Percentiles rank a stretch among this genome's conserved stretches.
Conservation (phyloP, 2,888 invertebrate genomes). For the Trichopoda pennipes region DNA sequence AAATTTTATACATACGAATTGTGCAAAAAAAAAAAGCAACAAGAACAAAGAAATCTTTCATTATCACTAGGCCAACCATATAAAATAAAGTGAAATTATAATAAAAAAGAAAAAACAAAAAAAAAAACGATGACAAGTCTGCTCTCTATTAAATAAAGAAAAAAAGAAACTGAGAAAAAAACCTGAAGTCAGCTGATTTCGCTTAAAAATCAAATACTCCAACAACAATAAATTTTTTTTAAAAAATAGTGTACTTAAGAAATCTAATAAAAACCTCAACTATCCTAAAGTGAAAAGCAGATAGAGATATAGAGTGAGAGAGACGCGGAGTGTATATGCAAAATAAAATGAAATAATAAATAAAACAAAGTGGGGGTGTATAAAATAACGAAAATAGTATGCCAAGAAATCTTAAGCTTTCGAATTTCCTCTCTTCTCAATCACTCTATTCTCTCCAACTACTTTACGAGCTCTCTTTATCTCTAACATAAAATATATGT, state of each 20-base stretch:
- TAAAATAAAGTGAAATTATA: slow-evolving; percentile 51
- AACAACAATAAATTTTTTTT: neutral
- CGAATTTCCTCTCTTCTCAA: slow-evolving; percentile 13
- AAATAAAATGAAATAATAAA: slow-evolving; percentile 9
- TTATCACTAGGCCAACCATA: slow-evolving; percentile 67
- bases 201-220: slow-evolving; percentile 2
- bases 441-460: slow-evolving; percentile 2
- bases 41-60: slow-evolving; percentile 59
- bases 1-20: slow-evolving; percentile 46
- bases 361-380: slow-evolving; percentile 47
- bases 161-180: slow-evolving; percentile 6
- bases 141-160: slow-evolving; percentile 20
- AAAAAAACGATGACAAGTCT: slow-evolving; percentile 14
- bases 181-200: slow-evolving; percentile 47
- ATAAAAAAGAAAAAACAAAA: no score
- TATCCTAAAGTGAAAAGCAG: slow-evolving; percentile 13
- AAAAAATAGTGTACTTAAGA: neutral
- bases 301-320: neutral
- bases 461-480: slow-evolving; percentile 30
- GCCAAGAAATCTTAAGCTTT: slow-evolving; percentile 6
- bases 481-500: neutral
- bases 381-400: slow-evolving; percentile 19
- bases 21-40: slow-evolving; percentile 36
- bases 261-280: neutral
- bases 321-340: neutral